A percentile compares a stretch with the other conserved stretches of the same genome.
phyloP scores from a whole-genome alignment of 2,113 vertebrate genomes.

The Pyrgilauda ruficollis region DNA sequence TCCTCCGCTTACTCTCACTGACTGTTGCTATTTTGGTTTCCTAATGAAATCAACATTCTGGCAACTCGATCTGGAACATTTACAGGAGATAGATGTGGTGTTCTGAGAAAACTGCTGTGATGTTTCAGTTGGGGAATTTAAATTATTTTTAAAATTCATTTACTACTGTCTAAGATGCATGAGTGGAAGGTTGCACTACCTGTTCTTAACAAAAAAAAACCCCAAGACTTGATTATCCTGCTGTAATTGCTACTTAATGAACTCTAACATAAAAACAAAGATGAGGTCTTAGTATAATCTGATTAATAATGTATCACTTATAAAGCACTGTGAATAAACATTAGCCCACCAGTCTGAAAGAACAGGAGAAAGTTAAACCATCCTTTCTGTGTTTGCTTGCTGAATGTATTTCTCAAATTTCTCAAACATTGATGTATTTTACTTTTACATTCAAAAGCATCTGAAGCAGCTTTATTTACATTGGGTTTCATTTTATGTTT shows the following conservation, averaged over 20 bases:
- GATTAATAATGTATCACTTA: constrained; percentile 5
- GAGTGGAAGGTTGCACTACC: neutral
- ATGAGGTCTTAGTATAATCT: neutral
- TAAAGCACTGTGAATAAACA: constrained; percentile 3
- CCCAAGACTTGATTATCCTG: neutral
- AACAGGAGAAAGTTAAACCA: neutral
- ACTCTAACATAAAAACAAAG: neutral
- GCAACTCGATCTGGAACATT: neutral
- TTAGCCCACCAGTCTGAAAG: neutral
- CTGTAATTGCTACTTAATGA: neutral
- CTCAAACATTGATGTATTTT: neutral
- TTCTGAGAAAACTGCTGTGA: constrained; percentile 26
- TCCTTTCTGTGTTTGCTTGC: neutral
- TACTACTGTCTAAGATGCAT: neutral
- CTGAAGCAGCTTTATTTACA: neutral
- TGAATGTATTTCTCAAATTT: neutral
- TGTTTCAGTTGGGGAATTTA: constrained; percentile 27
- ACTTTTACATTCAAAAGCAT: neutral
- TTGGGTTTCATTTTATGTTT: neutral
- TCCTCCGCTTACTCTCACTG: neutral
- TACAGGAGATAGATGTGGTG: neutral
- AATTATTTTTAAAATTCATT: constrained; percentile 31
- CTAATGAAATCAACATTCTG: constrained; percentile 55
- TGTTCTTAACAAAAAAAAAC: neutral
- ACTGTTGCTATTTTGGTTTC: constrained; percentile 14